Evolutionary conservation across 2,888 invertebrate species (phyloP), one percentile per base, ranked within the genome.

Genomic region (Agrotis ipsilon): DNA sequence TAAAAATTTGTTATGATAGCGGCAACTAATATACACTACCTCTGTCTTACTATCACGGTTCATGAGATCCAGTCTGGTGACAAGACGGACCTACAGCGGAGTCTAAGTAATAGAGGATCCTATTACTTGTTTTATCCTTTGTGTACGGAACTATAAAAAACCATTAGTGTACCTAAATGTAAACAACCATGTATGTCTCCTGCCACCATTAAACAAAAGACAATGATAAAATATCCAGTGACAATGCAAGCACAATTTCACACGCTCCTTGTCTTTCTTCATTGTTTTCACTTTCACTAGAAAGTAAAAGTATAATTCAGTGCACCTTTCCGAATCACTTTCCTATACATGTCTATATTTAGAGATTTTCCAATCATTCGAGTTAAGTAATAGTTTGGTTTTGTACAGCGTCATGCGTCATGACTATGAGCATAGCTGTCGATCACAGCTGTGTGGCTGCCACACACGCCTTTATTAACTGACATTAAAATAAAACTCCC

Each of bases 211-310:
- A 46, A 46, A 18, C 45, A 27, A 32, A 1, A 48, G 43, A 51
- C 72, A 78, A 62, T 18, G 43, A 32, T 32, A 14, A 32, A 55
- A 39, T 61, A 55, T 51, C 57, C 21, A 48, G 18, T 32, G 43
- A 58, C 79, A 75, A 72, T 78, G 46, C 39, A 46, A 43, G 21
- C 48, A 24, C 16, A 32, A 3, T 13, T 62, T 75, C 74, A 48
- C 72, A 78, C 57, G 72, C 27, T 19, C 7, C 27, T 21, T 32
- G 45, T 59, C 51, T 19, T n/a, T 19, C 43, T 46, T 16, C 9
- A 48, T 57, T 21, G 49, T 43, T 43, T 58, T 72, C 55, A 67
- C 72, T 72, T 63, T 75, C 63, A 59, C 68, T 62, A 49, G 24
- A 24, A 57, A 78, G 61, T 58, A 62, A 78, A 48, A 75, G 61